Evolutionary conservation across 2,888 invertebrate species (phyloP).

Genomic region (Aplocera efformata): DNA sequence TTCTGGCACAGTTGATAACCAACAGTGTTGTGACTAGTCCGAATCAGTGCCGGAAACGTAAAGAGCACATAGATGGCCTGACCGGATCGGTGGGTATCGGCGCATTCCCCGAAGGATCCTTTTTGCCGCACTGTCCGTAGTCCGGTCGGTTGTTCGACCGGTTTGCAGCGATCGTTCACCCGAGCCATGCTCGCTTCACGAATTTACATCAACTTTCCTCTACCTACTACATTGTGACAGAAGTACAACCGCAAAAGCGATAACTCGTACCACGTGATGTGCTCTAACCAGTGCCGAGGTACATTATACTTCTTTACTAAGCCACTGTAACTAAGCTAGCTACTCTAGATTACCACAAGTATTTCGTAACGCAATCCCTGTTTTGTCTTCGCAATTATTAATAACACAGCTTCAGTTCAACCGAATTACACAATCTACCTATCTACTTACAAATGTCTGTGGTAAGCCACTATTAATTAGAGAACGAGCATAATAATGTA

Average conservation of each 20-base stretch:
- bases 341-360: slow-evolving; percentile 20
- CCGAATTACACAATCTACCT: slow-evolving; percentile 13
- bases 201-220: slow-evolving; percentile 49
- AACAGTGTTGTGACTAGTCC: slow-evolving; percentile 20
- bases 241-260: slow-evolving; percentile 36
- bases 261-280: slow-evolving; percentile 15
- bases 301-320: background rate
- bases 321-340: slow-evolving; percentile 14
- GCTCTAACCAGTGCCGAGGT: slow-evolving; percentile 1
- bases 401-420: slow-evolving; percentile 7
- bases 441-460: slow-evolving; percentile 8
- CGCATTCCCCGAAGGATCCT: slow-evolving; percentile 65
- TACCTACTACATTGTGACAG: slow-evolving; percentile 41
- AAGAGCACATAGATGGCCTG: slow-evolving; percentile 36
- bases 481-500: background rate
- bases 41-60: slow-evolving; percentile 54
- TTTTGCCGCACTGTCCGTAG: slow-evolving; percentile 42
- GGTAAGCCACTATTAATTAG: slow-evolving; percentile 2
- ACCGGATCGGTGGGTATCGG: slow-evolving; percentile 15
- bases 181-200: slow-evolving; percentile 48
- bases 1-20: slow-evolving; percentile 18
- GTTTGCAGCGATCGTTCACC: slow-evolving; percentile 72
- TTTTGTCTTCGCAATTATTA: slow-evolving; percentile 6
- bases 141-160: slow-evolving; percentile 52
- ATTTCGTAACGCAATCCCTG: slow-evolving; percentile 12